Evolutionary conservation across 1,140 invertebrate genomes (phyloP).

Genomic region (Conopomorpha cramerella): DNA sequence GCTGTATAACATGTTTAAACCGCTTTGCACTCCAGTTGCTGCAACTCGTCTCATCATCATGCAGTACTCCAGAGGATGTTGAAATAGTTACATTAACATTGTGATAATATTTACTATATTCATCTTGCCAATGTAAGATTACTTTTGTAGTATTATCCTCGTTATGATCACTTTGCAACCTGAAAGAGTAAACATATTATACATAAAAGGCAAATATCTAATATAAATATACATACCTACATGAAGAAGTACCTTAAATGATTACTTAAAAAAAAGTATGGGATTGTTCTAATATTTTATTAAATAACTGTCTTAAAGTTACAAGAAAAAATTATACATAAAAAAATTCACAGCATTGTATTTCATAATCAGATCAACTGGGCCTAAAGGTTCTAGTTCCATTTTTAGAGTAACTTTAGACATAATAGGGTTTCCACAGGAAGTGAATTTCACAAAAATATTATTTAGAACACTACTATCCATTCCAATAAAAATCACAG

Average conservation of each 20-base stretch:
- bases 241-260: too few species aligned
- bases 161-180: slow-evolving; percentile 90
- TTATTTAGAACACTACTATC: not conserved
- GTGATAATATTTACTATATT: slow-evolving; percentile 71
- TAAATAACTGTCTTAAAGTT: slow-evolving; percentile 1
- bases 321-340: slow-evolving; percentile 1
- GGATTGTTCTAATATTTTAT: slow-evolving; percentile 1
- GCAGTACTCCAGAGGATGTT: slow-evolving; percentile 34
- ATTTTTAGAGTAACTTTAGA: too few species aligned
- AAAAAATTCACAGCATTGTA: too few species aligned
- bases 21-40: slow-evolving; percentile 77
- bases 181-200: slow-evolving; percentile 37
- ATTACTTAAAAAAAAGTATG: too few species aligned
- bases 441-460: not conserved
- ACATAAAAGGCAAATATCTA: slow-evolving; percentile 3
- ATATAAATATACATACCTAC: too few species aligned
- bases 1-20: slow-evolving; percentile 80
- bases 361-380: too few species aligned
- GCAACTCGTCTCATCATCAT: slow-evolving; percentile 67
- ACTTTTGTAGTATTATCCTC: slow-evolving; percentile 76
- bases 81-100: slow-evolving; percentile 66
- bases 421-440: too few species aligned
- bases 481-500: not conserved
- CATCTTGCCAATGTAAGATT: slow-evolving; percentile 73
- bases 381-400: too few species aligned